phyloP scores from a whole-genome alignment of 2,797 vertebrate species.

The Setipinna tenuifilis region DNA sequence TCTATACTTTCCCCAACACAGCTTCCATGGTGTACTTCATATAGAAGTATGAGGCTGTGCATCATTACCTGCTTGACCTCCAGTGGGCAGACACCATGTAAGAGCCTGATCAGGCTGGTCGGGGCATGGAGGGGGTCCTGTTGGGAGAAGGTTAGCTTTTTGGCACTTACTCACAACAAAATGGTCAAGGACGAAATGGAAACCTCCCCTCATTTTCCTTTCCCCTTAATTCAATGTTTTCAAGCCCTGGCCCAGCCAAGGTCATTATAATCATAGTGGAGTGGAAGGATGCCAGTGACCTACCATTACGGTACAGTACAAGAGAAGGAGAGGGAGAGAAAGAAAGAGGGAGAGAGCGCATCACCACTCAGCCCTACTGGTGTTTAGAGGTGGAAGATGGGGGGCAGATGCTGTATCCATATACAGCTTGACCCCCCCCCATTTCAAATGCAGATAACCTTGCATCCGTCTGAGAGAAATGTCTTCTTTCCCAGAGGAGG shows the following conservation, averaged over 20 bases:
- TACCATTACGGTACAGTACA: constrained; percentile 73
- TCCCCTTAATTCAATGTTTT: constrained; percentile 84
- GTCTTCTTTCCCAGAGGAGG: constrained; percentile 52
- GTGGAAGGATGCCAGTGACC: constrained; percentile 81
- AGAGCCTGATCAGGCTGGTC: constrained; percentile 66
- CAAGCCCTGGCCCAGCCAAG: constrained; percentile 79
- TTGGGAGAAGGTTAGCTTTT: constrained; percentile 59
- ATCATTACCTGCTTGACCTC: constrained; percentile 76
- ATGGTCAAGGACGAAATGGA: constrained; percentile 83
- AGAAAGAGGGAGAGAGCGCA: constrained; percentile 39
- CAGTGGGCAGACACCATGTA: constrained; percentile 51
- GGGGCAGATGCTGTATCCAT: constrained; percentile 57
- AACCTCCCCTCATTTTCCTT: constrained; percentile 82
- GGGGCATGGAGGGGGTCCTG: constrained; percentile 44
- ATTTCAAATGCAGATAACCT: constrained; percentile 68
- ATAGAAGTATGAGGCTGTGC: constrained; percentile 61
- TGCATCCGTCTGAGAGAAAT: constrained; percentile 48
- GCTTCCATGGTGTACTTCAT: neutral
- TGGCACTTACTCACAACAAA: constrained; percentile 75
- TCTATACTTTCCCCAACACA: neutral
- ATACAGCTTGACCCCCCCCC: constrained; percentile 60
- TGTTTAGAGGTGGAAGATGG: neutral
- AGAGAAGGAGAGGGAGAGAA: constrained; percentile 51
- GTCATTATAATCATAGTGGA: constrained; percentile 83
- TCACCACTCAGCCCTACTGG: neutral